Base-by-base conservation (phyloP, 2,888 invertebrate genomes). In the Apotomis betuletana region DNA sequence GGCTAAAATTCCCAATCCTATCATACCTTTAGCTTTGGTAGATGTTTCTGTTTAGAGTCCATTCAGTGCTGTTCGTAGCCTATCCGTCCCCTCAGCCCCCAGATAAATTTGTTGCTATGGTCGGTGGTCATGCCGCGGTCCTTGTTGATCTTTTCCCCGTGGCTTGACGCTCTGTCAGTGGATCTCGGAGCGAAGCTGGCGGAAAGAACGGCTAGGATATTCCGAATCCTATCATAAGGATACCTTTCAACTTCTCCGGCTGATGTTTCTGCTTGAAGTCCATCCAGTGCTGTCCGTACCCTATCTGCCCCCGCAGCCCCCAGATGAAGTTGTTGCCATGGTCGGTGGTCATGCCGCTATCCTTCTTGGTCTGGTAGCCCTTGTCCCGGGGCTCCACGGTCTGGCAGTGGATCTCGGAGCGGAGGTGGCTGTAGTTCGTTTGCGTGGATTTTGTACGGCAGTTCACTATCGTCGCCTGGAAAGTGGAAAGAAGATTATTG, bases 371-470 rank as follows among this genome's bases (percentile, higher is more conserved):
- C 77, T 93, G 93, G 4, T 83, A 74, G 0, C 82, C 76, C 73
- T 90, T 88, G 81, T 92, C 87, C 3, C 91, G 75, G 12, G 87
- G 80, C 81, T 94, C 83, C 76, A 92, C 75, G 0, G 96, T 96
- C 88, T 97, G 96, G 12, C 94, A 94, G 46, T 94, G 94, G 61
- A 94, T 93, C 77, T 95, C 95, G 8, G 94, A 91, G 59, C 95
- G 92, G 74, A 95, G 94, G 80, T 95, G 94, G 69, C 96, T 96
- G 79, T 95, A 94, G 74, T 92, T 77, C 0, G 97, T 97, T 88
- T 97, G 97, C 0, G 95, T 95, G 8, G 96, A 95, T 77, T 94
- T 95, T 0, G 97, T 97, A 51, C 88, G 85, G 76, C 95, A 94
- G 74, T 94, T 94, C 4, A 95, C 93, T 78, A 96, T 92, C 61